Base-by-base conservation (phyloP, 2,797 vertebrate species). In the Chelonia mydas region DNA sequence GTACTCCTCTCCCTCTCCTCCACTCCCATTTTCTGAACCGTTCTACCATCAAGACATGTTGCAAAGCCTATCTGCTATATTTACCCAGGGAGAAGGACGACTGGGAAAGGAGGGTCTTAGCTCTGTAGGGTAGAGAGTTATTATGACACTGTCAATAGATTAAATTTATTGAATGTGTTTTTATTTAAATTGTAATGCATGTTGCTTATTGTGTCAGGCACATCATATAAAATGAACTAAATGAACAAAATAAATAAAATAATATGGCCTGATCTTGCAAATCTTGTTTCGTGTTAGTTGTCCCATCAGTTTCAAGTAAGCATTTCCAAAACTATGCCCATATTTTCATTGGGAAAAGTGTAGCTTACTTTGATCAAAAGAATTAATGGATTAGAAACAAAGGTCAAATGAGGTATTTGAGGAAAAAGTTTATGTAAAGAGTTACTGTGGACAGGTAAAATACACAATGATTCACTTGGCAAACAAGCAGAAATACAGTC, bases 401-500 rank as follows among this genome's bases (percentile, higher is more conserved):
- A 76, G 2, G 74, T 88, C 84, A 49, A 45, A 33, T 1, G 76
- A 96, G 81, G 90, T 89, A 88, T 89, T 83, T 41, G 33, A 87
- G 83, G 87, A 83, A 95, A 72, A 93, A 86, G 89, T 54, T 78
- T 92, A 84, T 93, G 95, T 95, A 78, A 92, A 95, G 89, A 97
- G 96, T 94, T 11, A 57, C 90, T 95, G 96, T 83, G 79, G 85
- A 96, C 92, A 87, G 96, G 97, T 96, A 97, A 96, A 95, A 84
- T n/a, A 96, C 97, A 97, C 97, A 97, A 79, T 98, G 98, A 98
- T 90, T 98, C 98, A 98, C 87, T 97, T 23, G 25, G 95, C 95
- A 97, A 98, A 97, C 95, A 95, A 95, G 90, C 41, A 82, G 80
- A 89, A 0, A 1, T 5, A 59, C 74, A 83, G 85, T 93, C 87